Base-by-base conservation (phyloP, 2,888 invertebrate genomes). In the Pristionchus mayeri region DNA sequence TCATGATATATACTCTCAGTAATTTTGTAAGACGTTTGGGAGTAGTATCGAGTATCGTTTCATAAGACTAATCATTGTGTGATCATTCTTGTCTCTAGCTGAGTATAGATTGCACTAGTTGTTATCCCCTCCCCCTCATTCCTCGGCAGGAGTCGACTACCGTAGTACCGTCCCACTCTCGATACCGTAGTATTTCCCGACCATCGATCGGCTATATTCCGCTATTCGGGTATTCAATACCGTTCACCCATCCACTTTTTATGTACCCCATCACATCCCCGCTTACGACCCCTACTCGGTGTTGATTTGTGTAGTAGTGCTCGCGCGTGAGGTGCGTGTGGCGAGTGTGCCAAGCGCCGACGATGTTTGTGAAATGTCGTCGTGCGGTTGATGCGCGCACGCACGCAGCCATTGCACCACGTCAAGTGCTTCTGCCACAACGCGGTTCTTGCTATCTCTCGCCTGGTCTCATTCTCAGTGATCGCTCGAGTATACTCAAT, bases 331-430 rank as follows among this genome's bases (percentile, higher is more conserved):
- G 76, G 48, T 21, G 16, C n/a, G 50, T 21, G 50, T 30, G 50
- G 76, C 18, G 76, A 48, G 48, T 78, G 76, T 6, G 50, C 24
- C 50, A 40, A 71, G 71, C 71, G 71, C 71, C 71, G 71, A 16
- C 71, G 76, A 78, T 50, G 30, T 78, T 78, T 78, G 50, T 78
- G 76, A 78, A 78, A 50, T 9, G 76, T 78, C 76, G 76, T 50
- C 27, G 71, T 71, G 71, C 40, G 71, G 71, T 71, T 16, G 71
- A 40, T n/a, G 24, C 71, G 40, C 71, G 71, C 40, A 40, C 40
- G 71, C 71, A 71, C 71, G 40, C 71, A 11, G 71, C 71, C 71
- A 71, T 71, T 44, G 71, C 71, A 71, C 71, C 71, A 71, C 71
- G 40, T 24, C 71, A n/a, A 9, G 24, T 40, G 40, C 67, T 50